Conservation (phyloP, 2,113 vertebrate genomes). For the Balaeniceps rex region DNA sequence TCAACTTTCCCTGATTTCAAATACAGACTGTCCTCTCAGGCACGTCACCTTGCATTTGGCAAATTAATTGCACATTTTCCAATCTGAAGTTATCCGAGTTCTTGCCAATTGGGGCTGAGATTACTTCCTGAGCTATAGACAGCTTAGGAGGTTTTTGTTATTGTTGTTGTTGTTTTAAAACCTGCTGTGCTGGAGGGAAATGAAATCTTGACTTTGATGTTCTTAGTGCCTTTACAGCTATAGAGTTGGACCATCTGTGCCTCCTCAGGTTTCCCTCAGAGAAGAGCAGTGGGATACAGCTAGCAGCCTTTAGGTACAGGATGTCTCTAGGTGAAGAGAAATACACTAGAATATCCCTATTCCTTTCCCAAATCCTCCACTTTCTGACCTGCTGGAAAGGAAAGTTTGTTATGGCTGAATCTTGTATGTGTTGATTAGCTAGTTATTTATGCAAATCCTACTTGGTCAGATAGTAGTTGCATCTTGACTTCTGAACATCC, state of each 20-base stretch:
- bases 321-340: not conserved
- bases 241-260: not conserved
- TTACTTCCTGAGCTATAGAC: constrained; percentile 6
- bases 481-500: not conserved
- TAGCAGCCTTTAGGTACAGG: not conserved
- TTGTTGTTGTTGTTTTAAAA: constrained; percentile 29
- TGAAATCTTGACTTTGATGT: constrained; percentile 41
- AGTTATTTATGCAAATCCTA: not conserved
- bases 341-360: not conserved
- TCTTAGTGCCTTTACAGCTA: constrained; percentile 1
- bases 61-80: constrained; percentile 17
- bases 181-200: constrained; percentile 17
- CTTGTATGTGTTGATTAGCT: not conserved
- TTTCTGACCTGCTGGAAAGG: not conserved
- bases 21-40: not conserved
- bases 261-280: not conserved
- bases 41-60: not conserved
- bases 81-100: not conserved
- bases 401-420: not conserved
- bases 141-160: not conserved
- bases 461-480: not conserved
- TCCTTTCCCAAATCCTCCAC: not conserved
- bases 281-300: not conserved
- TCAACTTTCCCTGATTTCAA: not conserved
- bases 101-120: not conserved